These are phyloP conservation scores for Drosophila pseudotalamancana DNA, from an alignment of 2,888 invertebrate genomes.

Conservation along the genomic window DNA sequence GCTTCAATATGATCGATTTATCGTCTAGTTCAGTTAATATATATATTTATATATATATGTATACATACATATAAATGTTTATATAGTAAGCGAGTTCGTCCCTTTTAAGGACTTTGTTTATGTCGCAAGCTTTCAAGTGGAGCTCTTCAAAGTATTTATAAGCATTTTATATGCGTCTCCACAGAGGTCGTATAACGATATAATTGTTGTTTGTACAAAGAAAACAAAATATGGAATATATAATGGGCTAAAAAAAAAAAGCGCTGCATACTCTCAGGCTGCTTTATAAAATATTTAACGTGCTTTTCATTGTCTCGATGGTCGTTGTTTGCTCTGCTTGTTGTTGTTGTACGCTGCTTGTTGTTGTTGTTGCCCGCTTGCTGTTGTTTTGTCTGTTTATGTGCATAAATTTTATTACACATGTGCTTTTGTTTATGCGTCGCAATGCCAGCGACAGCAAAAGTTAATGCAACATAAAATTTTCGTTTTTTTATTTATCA, in stretches of 20 bases:
- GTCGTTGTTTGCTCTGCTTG: conserved; percentile 15
- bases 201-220: conserved; percentile 19
- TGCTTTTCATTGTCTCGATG: conserved; percentile 68
- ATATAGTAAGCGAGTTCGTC: too few relatives aligned
- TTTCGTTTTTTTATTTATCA: conserved; percentile 71
- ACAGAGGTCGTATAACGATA: conserved; percentile 14
- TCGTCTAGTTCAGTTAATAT: too few relatives aligned
- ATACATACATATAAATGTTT: too few relatives aligned
- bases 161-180: conserved; percentile 39
- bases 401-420: conserved; percentile 77
- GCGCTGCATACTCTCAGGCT: conserved; percentile 50
- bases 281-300: conserved; percentile 71
- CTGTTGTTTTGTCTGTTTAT: conserved; percentile 55
- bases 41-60: too few relatives aligned
- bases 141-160: conserved; percentile 23
- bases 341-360: conserved; percentile 24
- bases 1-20: too few relatives aligned
- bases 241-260: conserved; percentile 19
- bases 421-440: conserved; percentile 74
- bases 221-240: not conserved
- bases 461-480: conserved; percentile 77
- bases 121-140: not conserved
- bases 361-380: conserved; percentile 2
- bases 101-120: too few relatives aligned
- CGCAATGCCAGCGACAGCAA: conserved; percentile 35